Percentiles rank a stretch among this genome's conserved stretches.
Evolutionary conservation across 2,113 vertebrate genomes (phyloP).

Genomic region (Trinectes maculatus): DNA sequence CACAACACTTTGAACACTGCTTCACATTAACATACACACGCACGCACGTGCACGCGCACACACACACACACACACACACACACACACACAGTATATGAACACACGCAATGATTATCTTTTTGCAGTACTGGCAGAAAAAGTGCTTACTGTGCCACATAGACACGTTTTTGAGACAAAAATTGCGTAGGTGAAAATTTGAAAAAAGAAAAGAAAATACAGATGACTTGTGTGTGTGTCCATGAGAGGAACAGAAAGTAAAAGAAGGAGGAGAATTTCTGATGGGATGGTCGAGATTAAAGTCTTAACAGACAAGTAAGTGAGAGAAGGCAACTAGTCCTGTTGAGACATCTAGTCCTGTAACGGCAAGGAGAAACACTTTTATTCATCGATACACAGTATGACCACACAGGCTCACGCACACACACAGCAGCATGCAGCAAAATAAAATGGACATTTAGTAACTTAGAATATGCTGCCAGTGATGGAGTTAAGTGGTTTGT

Average conservation of each 20-base stretch:
- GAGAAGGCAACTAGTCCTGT: conserved; percentile 71
- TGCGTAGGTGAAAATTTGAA: conserved; percentile 70
- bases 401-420: conserved; percentile 7
- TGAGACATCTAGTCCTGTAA: conserved; percentile 76
- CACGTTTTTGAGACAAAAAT: conserved; percentile 62
- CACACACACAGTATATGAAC: conserved; percentile 34
- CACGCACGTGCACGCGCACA: conserved; percentile 28
- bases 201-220: conserved; percentile 49
- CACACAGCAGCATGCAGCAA: conserved; percentile 2
- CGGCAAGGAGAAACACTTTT: conserved; percentile 68
- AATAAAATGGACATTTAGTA: conserved; percentile 51
- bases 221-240: conserved; percentile 1
- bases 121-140: conserved; percentile 78
- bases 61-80: conserved; percentile 38
- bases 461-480: conserved; percentile 40
- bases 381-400: conserved; percentile 40
- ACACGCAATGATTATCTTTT: conserved; percentile 51
- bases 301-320: background rate
- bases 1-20: conserved; percentile 71
- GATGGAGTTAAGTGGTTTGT: conserved; percentile 62
- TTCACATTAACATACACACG: conserved; percentile 58
- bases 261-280: conserved; percentile 2
- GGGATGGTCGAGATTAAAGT: conserved; percentile 9
- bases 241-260: conserved; percentile 1
- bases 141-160: conserved; percentile 67